Conservation (phyloP, 92 coral and sea anemone genomes). For the Epizoanthus stellaris region DNA sequence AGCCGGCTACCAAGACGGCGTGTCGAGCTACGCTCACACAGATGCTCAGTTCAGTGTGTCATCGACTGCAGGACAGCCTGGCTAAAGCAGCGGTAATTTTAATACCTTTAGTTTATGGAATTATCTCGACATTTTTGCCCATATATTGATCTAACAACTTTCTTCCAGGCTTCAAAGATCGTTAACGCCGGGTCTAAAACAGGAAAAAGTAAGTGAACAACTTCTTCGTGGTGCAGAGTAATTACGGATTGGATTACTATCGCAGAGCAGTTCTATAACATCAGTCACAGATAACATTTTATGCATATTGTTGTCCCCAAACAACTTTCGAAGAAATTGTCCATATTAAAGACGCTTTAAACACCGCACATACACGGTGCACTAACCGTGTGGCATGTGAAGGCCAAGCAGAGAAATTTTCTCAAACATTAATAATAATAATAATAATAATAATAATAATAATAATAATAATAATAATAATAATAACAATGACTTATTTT, state of each 20-base stretch:
- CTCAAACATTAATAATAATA: too few relatives aligned
- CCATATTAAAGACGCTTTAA: too few relatives aligned
- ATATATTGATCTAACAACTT: background rate
- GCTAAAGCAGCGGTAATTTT: constrained; percentile 78
- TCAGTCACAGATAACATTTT: background rate
- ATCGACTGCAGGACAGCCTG: constrained; percentile 89
- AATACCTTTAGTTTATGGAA: background rate
- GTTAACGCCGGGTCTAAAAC: constrained; percentile 71
- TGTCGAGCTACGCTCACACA: constrained; percentile 98
- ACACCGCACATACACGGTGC: too few relatives aligned
- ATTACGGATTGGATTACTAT: too few relatives aligned
- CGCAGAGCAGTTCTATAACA: too few relatives aligned
- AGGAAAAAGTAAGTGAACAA: constrained; percentile 70
- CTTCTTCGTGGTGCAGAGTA: background rate
- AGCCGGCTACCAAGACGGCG: constrained; percentile 94
- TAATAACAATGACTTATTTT: too few relatives aligned
- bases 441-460: too few relatives aligned
- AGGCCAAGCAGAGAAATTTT: too few relatives aligned
- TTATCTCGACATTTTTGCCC: background rate
- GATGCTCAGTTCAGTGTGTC: constrained; percentile 96
- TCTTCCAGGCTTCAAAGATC: constrained; percentile 66
- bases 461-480: too few relatives aligned
- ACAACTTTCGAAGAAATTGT: too few relatives aligned
- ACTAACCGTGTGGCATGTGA: too few relatives aligned
- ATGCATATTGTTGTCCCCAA: background rate